Percentiles rank a stretch among this genome's conserved stretches.
Evolutionary conservation across 2,888 invertebrate genomes (phyloP).

Genomic region (Himalopsyche kuldschensis): DNA sequence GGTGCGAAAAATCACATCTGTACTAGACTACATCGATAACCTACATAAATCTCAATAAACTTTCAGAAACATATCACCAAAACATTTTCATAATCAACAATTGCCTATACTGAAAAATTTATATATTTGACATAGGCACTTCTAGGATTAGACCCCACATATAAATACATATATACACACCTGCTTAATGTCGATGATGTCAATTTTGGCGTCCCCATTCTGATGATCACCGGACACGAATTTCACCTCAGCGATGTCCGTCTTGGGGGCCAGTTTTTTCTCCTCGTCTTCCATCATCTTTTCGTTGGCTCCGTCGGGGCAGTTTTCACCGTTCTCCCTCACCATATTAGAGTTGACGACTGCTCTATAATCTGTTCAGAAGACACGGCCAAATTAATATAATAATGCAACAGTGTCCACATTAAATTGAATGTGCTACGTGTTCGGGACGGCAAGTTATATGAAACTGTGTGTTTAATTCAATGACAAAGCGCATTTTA

Average conservation of each 20-base stretch:
- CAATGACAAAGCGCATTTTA: no score
- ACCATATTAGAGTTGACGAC: constrained; percentile 48
- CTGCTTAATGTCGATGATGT: constrained; percentile 69
- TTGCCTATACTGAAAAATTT: no score
- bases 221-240: constrained; percentile 72
- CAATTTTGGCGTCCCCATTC: constrained; percentile 88
- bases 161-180: constrained; percentile 46
- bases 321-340: constrained; percentile 48
- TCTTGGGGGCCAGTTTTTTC: constrained; percentile 60
- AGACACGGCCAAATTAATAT: neutral
- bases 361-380: constrained; percentile 19
- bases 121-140: no score
- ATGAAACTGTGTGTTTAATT: no score
- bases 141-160: no score
- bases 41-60: no score
- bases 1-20: no score
- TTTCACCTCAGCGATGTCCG: constrained; percentile 71
- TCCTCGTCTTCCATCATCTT: constrained; percentile 67
- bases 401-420: neutral
- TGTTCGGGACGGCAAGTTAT: no score
- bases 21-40: no score
- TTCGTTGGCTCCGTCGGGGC: constrained; percentile 70
- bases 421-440: no score
- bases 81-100: no score
- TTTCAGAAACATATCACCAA: no score